A percentile compares a stretch with the other conserved stretches of the same genome.
Evolutionary conservation across 2,888 invertebrate genomes (phyloP).

Genomic region (Thalpophila matura): DNA sequence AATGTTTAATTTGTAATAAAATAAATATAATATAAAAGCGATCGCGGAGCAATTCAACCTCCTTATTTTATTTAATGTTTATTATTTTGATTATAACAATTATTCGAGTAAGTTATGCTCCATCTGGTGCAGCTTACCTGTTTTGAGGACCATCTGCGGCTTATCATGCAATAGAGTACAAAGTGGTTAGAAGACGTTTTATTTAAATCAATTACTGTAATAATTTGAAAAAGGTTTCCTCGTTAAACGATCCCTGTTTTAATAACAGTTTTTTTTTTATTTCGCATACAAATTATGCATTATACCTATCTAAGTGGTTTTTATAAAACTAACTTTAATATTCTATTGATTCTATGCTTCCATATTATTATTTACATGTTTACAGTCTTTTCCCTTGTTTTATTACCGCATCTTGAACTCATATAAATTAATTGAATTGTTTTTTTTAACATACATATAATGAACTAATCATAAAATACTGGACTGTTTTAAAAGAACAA

Average conservation of each 20-base stretch:
- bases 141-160: conserved; percentile 22
- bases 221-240: conserved; percentile 12
- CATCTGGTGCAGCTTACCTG: conserved; percentile 30
- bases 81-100: conserved; percentile 58
- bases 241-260: neutral
- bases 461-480: conserved; percentile 7
- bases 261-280: neutral
- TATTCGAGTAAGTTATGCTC: conserved; percentile 45
- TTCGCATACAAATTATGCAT: neutral
- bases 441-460: conserved; percentile 30
- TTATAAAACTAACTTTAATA: neutral
- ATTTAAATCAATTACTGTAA: conserved; percentile 31
- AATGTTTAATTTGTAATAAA: conserved; percentile 62
- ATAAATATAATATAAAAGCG: conserved; percentile 56
- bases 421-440: conserved; percentile 29
- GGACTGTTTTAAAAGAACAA: conserved; percentile 19
- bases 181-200: conserved; percentile 35
- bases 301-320: neutral
- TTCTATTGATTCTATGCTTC: neutral
- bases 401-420: conserved; percentile 20
- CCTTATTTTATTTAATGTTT: conserved; percentile 43
- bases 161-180: conserved; percentile 28
- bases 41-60: conserved; percentile 36
- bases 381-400: conserved; percentile 34
- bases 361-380: conserved; percentile 2